These are phyloP conservation scores for Anguilla marmorata DNA, from an alignment of 2,797 vertebrate species.

Conservation along the genomic window DNA sequence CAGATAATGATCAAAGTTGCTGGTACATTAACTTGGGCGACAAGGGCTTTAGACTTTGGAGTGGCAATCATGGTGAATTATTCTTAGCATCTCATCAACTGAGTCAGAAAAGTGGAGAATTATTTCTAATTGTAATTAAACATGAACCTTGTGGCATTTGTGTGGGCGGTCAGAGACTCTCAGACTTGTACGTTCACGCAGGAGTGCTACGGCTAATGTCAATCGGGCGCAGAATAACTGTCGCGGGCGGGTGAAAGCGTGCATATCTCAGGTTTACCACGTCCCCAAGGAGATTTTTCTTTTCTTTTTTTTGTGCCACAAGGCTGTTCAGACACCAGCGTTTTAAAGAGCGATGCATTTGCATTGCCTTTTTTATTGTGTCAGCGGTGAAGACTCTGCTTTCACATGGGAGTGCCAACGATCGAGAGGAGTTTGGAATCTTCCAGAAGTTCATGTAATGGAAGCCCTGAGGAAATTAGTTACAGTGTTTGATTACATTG, in stretches of 20 bases:
- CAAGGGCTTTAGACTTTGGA: conserved; percentile 38
- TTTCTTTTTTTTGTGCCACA: background rate
- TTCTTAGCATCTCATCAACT: conserved; percentile 42
- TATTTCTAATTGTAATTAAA: conserved; percentile 41
- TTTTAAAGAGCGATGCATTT: background rate
- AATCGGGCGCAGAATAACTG: background rate
- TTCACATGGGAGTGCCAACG: background rate
- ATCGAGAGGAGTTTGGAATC: background rate
- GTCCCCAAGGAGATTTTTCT: background rate
- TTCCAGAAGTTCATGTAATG: background rate
- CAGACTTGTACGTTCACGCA: conserved; percentile 33
- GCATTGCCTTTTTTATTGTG: background rate
- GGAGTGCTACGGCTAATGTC: background rate
- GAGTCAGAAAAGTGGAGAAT: conserved; percentile 28
- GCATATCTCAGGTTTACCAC: background rate
- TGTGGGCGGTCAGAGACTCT: conserved; percentile 28
- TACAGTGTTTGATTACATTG: background rate
- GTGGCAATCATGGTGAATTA: conserved; percentile 46
- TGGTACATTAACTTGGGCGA: conserved; percentile 43
- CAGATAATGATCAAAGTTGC: conserved; percentile 34
- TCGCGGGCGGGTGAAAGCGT: background rate
- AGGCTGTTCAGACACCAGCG: background rate
- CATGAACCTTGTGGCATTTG: conserved; percentile 33
- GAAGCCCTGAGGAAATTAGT: background rate
- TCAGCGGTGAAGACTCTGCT: background rate